Evolutionary conservation across 2,113 vertebrate genomes (phyloP), one percentile per base, ranked within the genome.

Genomic region (Caretta caretta): DNA sequence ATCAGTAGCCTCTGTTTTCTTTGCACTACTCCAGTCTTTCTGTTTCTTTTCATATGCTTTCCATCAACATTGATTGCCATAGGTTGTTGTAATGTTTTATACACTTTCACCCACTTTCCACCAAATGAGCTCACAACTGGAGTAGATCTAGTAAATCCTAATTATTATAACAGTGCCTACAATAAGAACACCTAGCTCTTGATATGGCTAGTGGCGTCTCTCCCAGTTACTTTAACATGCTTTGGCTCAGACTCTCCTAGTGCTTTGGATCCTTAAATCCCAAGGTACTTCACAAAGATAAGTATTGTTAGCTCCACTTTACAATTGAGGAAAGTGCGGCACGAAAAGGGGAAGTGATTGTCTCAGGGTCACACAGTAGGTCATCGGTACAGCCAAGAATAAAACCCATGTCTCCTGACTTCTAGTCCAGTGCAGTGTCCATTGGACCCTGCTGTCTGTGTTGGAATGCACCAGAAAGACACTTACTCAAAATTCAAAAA

Each of bases 351-450:
- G n/a, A 72, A 3, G 1, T 8, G 80, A 19, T 54, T 81, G 86
- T 46, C 3, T 38, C 57, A 51, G 5, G 20, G 27, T 85, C 83
- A 19, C 57, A 62, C 27, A 62, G 27, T 13, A 62, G 27, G 57
- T 62, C 27, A 62, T 17, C 31, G 5, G 20, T 22, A 81, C 24
- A 53, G 82, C 48, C 19, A 80, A 29, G 53, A 86, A 5, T 19
- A 48, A 35, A 69, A 54, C 38, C 46, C 0, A 0, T 25, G 17
- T 75, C 4, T 62, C 27, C 27, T 25, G 87, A 20, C 42, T 29
- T 62, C 50, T 5, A 14, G 2, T 31, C 62, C 38, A 62, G 25
- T 27, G 11, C 29, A 7, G 14, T 35, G 2, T 0, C 0, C 16
- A 14, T 46, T 88, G 54, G 38, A 2, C 89, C 31, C 56, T n/a